phyloP scores from a whole-genome alignment of 2,888 invertebrate genomes.

The Blastobasis lacticolella region DNA sequence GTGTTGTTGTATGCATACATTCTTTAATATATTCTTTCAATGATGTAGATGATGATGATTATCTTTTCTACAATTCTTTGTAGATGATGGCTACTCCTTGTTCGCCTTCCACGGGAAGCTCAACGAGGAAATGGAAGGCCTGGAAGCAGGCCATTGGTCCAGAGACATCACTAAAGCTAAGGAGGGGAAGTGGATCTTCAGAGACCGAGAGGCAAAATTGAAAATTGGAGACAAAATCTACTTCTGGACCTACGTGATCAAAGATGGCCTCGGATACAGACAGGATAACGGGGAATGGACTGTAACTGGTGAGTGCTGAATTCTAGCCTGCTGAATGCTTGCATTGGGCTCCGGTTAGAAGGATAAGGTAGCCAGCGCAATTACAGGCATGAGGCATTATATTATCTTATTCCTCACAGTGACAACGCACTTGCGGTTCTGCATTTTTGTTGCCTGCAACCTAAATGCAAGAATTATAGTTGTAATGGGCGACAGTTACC shows the following conservation, averaged over 20 bases:
- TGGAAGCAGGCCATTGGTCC: slow-evolving; percentile 80
- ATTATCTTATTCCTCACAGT: too few relatives aligned
- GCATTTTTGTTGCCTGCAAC: too few relatives aligned
- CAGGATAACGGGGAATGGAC: slow-evolving; percentile 76
- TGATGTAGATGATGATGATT: too few relatives aligned
- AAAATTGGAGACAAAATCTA: slow-evolving; percentile 80
- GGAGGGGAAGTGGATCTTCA: slow-evolving; percentile 79
- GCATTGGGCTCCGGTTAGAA: neutral
- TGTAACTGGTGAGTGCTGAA: slow-evolving; percentile 54
- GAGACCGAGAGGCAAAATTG: slow-evolving; percentile 72
- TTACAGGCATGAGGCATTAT: too few relatives aligned
- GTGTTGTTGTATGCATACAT: too few relatives aligned
- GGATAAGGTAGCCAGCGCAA: too few relatives aligned
- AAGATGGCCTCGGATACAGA: slow-evolving; percentile 80
- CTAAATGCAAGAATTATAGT: too few relatives aligned
- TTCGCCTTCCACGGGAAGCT: slow-evolving; percentile 76
- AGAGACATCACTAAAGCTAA: slow-evolving; percentile 76
- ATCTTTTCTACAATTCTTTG: too few relatives aligned
- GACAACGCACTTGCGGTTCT: too few relatives aligned
- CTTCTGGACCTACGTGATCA: slow-evolving; percentile 84
- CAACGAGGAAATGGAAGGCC: slow-evolving; percentile 80
- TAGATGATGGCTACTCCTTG: slow-evolving; percentile 75
- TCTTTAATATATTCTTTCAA: too few relatives aligned
- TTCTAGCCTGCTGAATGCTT: neutral
- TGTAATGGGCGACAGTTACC: too few relatives aligned